Evolutionary conservation across 1,140 invertebrate species (phyloP).

Genomic region (Ips nitidus): DNA sequence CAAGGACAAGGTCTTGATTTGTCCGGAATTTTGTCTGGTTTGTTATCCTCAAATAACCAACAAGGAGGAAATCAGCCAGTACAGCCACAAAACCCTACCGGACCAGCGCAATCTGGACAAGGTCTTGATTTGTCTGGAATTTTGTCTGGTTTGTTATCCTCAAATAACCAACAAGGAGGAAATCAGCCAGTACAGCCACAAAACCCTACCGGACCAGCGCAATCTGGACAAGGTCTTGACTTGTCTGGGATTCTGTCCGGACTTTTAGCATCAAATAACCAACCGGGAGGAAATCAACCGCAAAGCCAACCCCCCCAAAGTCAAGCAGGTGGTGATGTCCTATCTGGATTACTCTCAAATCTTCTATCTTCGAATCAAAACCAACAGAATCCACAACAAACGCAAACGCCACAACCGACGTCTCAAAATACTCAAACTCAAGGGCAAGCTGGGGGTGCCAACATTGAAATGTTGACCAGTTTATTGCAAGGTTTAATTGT

Average conservation of each 20-base stretch:
- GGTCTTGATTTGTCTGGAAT: constrained; percentile 25
- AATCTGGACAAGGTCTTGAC: constrained; percentile 7
- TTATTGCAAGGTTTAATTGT: constrained; percentile 23
- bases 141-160: constrained; percentile 17
- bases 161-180: constrained; percentile 18
- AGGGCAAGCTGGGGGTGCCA: background rate
- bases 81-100: background rate
- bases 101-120: background rate
- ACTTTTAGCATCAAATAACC: constrained; percentile 23
- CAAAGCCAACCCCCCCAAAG: constrained; percentile 5
- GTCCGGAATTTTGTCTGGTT: constrained; percentile 24
- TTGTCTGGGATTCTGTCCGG: constrained; percentile 17
- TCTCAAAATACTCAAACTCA: background rate
- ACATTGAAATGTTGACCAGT: constrained; percentile 14
- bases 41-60: constrained; percentile 16
- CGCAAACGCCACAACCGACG: constrained; percentile 2
- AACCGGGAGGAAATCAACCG: background rate
- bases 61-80: background rate
- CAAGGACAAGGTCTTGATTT: constrained; percentile 12
- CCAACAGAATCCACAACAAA: background rate
- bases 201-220: background rate
- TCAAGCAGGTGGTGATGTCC: constrained; percentile 4
- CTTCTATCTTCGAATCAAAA: background rate
- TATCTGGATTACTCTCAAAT: background rate
- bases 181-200: constrained; percentile 8